Evolutionary conservation across 2,888 invertebrate genomes (phyloP).

Genomic region (Digitonthophagus gazella): DNA sequence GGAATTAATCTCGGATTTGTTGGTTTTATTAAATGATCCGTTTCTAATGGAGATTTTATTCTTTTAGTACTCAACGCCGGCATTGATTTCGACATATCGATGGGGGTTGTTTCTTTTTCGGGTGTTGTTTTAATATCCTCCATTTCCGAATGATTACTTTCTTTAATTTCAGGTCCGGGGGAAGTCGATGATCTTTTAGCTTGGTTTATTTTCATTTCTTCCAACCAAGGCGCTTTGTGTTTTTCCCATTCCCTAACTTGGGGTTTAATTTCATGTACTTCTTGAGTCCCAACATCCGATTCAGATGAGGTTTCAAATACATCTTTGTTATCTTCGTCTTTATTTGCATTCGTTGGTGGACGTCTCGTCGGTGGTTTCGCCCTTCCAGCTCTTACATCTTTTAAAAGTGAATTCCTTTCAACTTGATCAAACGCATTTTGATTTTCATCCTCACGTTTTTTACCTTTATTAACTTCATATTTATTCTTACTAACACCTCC

Average conservation of each 20-base stretch:
- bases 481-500: constrained; percentile 50
- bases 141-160: constrained; percentile 32
- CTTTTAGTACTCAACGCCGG: constrained; percentile 24
- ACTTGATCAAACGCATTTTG: constrained; percentile 64
- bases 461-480: constrained; percentile 34
- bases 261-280: constrained; percentile 55
- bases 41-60: constrained; percentile 22
- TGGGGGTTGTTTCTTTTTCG: constrained; percentile 31
- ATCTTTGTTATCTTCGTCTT: constrained; percentile 15
- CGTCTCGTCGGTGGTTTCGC: constrained; percentile 60
- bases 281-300: constrained; percentile 29
- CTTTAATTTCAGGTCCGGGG: constrained; percentile 43
- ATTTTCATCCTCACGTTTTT: constrained; percentile 31
- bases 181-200: constrained; percentile 61
- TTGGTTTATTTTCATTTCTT: constrained; percentile 76
- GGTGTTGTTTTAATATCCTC: constrained; percentile 37
- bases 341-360: constrained; percentile 38
- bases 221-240: constrained; percentile 77
- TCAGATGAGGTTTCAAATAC: constrained; percentile 17
- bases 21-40: constrained; percentile 31
- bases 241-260: constrained; percentile 71
- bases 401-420: constrained; percentile 63
- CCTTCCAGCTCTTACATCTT: constrained; percentile 66
- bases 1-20: constrained; percentile 32
- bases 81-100: constrained; percentile 42